Conservation (phyloP, 1,140 invertebrate species). For the Apis dorsata region DNA sequence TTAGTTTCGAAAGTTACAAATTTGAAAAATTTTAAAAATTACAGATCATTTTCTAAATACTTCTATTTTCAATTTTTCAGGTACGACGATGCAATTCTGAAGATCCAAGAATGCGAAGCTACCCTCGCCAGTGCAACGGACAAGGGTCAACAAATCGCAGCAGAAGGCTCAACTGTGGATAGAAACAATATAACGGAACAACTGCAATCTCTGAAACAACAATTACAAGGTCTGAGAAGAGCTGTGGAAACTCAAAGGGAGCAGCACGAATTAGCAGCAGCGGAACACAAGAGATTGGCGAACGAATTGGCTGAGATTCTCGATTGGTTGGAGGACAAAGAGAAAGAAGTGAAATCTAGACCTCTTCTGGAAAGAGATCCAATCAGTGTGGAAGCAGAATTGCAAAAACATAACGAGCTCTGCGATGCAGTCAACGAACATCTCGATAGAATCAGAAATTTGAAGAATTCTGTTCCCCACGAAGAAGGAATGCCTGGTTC, state of each 20-base stretch:
- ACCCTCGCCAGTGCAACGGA: slow-evolving; percentile 91
- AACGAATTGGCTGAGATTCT: slow-evolving; percentile 90
- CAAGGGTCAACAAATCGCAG: slow-evolving; percentile 94
- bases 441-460: slow-evolving; percentile 85
- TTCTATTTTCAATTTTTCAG: slow-evolving; percentile 70
- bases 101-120: slow-evolving; percentile 94
- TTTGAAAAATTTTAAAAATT: no score
- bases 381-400: slow-evolving; percentile 89
- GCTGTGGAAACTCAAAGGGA: slow-evolving; percentile 91
- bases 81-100: slow-evolving; percentile 91
- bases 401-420: slow-evolving; percentile 88
- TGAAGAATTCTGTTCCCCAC: slow-evolving; percentile 85
- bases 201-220: slow-evolving; percentile 91
- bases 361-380: slow-evolving; percentile 90
- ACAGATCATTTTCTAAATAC: not conserved
- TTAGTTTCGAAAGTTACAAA: no score
- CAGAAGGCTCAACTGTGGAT: slow-evolving; percentile 92
- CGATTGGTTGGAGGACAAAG: slow-evolving; percentile 91
- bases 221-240: slow-evolving; percentile 88
- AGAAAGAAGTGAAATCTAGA: slow-evolving; percentile 89
- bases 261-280: slow-evolving; percentile 92
- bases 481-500: slow-evolving; percentile 89
- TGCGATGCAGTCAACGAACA: slow-evolving; percentile 86
- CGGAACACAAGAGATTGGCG: slow-evolving; percentile 90
- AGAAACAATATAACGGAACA: slow-evolving; percentile 93